A percentile compares a stretch with the other conserved stretches of the same genome.
Conservation (phyloP, 2,888 invertebrate genomes). For the Epicampocera succincta region DNA sequence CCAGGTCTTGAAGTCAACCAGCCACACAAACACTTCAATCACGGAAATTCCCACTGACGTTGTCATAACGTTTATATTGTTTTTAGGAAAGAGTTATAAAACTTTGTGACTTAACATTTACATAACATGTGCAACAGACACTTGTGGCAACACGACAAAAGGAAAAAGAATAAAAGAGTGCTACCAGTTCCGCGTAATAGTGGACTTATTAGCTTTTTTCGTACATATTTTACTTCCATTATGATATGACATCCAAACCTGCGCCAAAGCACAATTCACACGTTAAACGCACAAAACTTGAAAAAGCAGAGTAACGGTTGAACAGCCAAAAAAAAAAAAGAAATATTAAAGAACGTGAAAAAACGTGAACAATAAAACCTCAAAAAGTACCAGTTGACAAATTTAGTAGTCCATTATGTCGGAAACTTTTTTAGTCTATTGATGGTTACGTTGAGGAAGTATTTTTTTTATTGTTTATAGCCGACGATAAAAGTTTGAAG, state of each 20-base stretch:
- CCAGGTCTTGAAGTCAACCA: not conserved
- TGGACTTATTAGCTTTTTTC: slow-evolving; percentile 15
- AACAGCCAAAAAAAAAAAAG: not conserved
- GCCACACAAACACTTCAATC: slow-evolving; percentile 25
- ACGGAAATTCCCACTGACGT: slow-evolving; percentile 55
- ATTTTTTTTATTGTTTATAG: not conserved
- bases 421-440: slow-evolving; percentile 6
- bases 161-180: slow-evolving; percentile 10
- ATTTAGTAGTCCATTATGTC: slow-evolving; percentile 49
- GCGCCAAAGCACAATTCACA: slow-evolving; percentile 49
- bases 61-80: slow-evolving; percentile 46
- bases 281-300: slow-evolving; percentile 18
- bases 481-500: not conserved
- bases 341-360: slow-evolving; percentile 27
- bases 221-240: slow-evolving; percentile 2
- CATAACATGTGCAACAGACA: slow-evolving; percentile 25
- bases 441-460: not conserved
- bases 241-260: slow-evolving; percentile 15
- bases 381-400: slow-evolving; percentile 53
- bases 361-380: slow-evolving; percentile 30
- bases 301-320: slow-evolving; percentile 51
- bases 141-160: slow-evolving; percentile 15
- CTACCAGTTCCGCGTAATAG: slow-evolving; percentile 60
- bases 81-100: slow-evolving; percentile 18
- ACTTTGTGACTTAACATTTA: slow-evolving; percentile 50